phyloP scores from a whole-genome alignment of 2,888 invertebrate species.

The Prenolepis imparis region DNA sequence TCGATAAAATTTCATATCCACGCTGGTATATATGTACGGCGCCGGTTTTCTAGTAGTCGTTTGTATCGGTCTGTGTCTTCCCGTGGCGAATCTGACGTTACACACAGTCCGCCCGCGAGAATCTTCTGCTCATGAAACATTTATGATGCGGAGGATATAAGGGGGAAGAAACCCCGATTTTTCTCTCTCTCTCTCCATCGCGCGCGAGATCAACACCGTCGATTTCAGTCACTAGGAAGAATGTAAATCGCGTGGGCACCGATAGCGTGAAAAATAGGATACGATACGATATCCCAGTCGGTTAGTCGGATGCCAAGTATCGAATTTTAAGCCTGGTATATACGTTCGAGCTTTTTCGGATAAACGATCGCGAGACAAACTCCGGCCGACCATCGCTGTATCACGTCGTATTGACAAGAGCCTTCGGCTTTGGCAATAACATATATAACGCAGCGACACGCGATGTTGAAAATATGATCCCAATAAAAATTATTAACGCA shows the following conservation, averaged over 20 bases:
- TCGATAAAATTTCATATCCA: slow-evolving; percentile 55
- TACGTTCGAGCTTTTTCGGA: slow-evolving; percentile 2
- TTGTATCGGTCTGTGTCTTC: slow-evolving; percentile 51
- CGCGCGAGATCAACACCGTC: slow-evolving; percentile 20
- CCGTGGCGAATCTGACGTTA: slow-evolving; percentile 23
- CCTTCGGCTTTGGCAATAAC: background rate
- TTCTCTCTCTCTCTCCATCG: background rate
- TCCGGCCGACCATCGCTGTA: slow-evolving; percentile 6
- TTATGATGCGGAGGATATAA: slow-evolving; percentile 32
- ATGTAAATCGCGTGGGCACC: slow-evolving; percentile 32
- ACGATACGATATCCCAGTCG: slow-evolving; percentile 13
- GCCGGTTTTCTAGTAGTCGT: slow-evolving; percentile 40
- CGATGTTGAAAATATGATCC: background rate
- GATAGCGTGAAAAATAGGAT: slow-evolving; percentile 50
- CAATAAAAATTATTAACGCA: slow-evolving; percentile 42
- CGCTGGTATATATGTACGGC: background rate
- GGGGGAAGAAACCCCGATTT: slow-evolving; percentile 12
- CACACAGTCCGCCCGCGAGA: slow-evolving; percentile 22
- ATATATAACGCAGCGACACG: background rate
- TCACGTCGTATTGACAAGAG: slow-evolving; percentile 39
- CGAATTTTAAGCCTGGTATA: slow-evolving; percentile 33
- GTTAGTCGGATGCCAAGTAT: slow-evolving; percentile 40
- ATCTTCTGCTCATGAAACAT: slow-evolving; percentile 52
- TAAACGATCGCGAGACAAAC: slow-evolving; percentile 45
- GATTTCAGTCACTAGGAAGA: slow-evolving; percentile 7